A percentile compares a stretch with the other conserved stretches of the same genome.
These are phyloP conservation scores for Harpagifer antarcticus DNA, from an alignment of 2,797 vertebrate species.

Conservation along the genomic window DNA sequence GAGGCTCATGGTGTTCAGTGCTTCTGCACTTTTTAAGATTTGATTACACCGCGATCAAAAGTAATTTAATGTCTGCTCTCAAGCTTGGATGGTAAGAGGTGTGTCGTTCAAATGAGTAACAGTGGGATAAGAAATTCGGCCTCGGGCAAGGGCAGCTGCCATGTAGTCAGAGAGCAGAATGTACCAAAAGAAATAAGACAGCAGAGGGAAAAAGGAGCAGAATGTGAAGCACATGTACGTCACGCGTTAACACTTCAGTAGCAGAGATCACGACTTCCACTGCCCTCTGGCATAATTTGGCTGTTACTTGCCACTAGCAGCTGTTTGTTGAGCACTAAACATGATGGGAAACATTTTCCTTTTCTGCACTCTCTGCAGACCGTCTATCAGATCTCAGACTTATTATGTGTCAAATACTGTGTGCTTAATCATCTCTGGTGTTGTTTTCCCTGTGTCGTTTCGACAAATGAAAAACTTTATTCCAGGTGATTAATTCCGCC, in stretches of 20 bases:
- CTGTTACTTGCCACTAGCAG: conserved; percentile 14
- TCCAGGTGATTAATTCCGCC: conserved; percentile 65
- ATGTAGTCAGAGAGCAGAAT: conserved; percentile 32
- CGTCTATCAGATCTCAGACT: conserved; percentile 62
- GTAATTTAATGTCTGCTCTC: conserved; percentile 30
- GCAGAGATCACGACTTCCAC: conserved; percentile 24
- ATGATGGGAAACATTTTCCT: conserved; percentile 17
- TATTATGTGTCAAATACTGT: conserved; percentile 63
- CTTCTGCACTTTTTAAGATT: conserved; percentile 15
- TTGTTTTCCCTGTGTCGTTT: conserved; percentile 65
- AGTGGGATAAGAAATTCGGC: conserved; percentile 40
- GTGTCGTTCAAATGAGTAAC: conserved; percentile 42
- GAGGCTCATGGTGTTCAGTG: neutral
- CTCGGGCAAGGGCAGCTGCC: conserved; percentile 46
- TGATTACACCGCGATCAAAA: conserved; percentile 37
- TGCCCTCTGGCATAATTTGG: conserved; percentile 20
- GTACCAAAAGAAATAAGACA: conserved; percentile 17
- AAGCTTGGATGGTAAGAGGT: conserved; percentile 11
- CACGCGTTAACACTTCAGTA: conserved; percentile 40
- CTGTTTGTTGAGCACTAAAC: conserved; percentile 29
- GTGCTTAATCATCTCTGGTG: conserved; percentile 63
- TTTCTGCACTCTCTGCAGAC: conserved; percentile 14
- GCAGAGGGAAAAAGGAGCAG: neutral
- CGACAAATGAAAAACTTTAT: conserved; percentile 69
- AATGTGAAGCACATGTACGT: conserved; percentile 27